Evolutionary conservation across 2,888 invertebrate genomes (phyloP).

Genomic region (Drymonia ruficornis): DNA sequence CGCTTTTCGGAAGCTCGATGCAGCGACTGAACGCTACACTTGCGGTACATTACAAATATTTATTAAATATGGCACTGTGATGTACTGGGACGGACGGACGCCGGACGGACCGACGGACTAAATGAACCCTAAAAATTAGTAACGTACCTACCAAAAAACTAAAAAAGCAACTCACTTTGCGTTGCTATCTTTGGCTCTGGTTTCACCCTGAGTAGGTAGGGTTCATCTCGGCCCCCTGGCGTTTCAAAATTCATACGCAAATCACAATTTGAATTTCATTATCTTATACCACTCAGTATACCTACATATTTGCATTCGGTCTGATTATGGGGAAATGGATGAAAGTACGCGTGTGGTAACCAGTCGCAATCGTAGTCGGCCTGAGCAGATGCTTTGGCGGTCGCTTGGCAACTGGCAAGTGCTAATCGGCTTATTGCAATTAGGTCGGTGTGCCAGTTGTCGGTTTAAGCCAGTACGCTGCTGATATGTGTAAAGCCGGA

Average conservation of each 20-base stretch:
- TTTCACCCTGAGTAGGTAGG: background rate
- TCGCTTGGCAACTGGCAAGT: background rate
- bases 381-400: background rate
- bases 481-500: background rate
- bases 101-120: no score
- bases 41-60: no score
- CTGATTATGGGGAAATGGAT: no score
- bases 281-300: background rate
- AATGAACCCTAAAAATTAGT: no score
- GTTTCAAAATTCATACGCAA: background rate
- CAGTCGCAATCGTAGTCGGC: background rate
- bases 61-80: no score
- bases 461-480: background rate
- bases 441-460: background rate
- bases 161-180: background rate
- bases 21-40: no score
- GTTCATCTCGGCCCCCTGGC: background rate
- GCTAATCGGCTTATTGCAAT: slow-evolving; percentile 1
- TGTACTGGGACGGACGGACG: no score
- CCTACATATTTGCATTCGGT: no score
- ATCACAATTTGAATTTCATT: slow-evolving; percentile 1
- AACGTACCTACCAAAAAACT: no score
- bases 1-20: no score
- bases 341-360: no score
- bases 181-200: no score